A percentile compares a stretch with the other conserved stretches of the same genome.
Conservation (phyloP, 2,888 invertebrate genomes). For the Pardosa pseudoannulata region DNA sequence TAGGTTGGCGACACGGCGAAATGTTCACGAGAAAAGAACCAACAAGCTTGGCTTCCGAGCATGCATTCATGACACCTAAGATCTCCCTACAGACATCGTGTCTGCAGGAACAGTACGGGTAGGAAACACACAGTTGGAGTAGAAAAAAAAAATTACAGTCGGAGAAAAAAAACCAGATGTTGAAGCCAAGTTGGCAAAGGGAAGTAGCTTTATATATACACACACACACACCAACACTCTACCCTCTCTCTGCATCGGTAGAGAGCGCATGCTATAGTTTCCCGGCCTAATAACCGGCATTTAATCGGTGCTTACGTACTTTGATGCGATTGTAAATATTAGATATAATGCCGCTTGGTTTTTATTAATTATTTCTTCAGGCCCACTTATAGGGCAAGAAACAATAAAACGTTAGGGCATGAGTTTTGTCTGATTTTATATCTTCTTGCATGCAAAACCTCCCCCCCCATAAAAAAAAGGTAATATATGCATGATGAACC, state of each 20-base stretch:
- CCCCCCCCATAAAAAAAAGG: too few relatives aligned
- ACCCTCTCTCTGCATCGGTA: not conserved
- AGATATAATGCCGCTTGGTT: too few relatives aligned
- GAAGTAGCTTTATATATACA: constrained; percentile 30
- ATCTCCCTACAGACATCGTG: not conserved
- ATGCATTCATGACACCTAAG: not conserved
- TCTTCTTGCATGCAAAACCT: too few relatives aligned
- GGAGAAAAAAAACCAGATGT: not conserved
- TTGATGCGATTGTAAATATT: too few relatives aligned
- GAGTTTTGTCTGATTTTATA: too few relatives aligned
- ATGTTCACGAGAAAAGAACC: not conserved
- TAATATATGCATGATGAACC: too few relatives aligned
- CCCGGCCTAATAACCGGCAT: too few relatives aligned
- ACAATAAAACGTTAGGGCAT: too few relatives aligned
- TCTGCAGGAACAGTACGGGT: not conserved
- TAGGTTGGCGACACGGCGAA: not conserved
- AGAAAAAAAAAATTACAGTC: not conserved
- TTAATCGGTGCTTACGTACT: too few relatives aligned
- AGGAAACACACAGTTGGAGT: not conserved
- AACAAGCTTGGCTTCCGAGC: not conserved
- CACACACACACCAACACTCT: too few relatives aligned
- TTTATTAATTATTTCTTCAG: too few relatives aligned
- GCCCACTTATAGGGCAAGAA: too few relatives aligned
- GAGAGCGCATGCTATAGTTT: not conserved
- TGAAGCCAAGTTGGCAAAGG: constrained; percentile 50